phyloP scores from a whole-genome alignment of 2,113 vertebrate genomes.

The Ceuthmochares aereus region DNA sequence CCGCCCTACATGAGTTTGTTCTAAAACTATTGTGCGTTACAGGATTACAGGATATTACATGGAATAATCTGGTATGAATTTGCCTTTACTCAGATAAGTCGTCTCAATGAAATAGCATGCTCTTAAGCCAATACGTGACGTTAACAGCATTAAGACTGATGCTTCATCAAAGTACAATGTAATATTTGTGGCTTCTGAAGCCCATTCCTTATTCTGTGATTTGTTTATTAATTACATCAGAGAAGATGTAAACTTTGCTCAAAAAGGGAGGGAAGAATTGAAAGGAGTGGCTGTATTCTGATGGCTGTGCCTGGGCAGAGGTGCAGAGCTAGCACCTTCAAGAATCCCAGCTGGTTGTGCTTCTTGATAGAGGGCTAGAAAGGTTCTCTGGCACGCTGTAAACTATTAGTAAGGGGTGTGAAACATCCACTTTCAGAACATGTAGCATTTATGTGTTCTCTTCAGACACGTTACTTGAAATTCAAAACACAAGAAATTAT shows the following conservation, averaged over 20 bases:
- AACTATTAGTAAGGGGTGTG: neutral
- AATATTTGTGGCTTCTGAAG: neutral
- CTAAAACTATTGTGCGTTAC: neutral
- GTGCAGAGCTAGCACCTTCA: neutral
- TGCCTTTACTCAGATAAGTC: neutral
- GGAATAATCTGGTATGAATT: neutral
- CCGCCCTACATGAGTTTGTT: neutral
- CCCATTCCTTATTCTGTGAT: neutral
- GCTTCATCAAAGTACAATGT: neutral
- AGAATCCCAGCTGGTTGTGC: neutral
- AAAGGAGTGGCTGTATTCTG: neutral
- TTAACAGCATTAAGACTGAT: neutral
- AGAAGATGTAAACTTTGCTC: neutral
- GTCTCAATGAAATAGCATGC: neutral
- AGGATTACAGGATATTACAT: neutral
- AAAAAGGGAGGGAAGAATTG: neutral
- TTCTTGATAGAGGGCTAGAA: neutral
- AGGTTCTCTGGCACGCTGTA: rapidly evolving
- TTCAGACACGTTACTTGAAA: neutral
- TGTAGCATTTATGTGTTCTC: neutral
- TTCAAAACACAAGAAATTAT: neutral
- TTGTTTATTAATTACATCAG: neutral
- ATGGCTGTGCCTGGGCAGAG: neutral
- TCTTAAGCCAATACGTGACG: neutral
- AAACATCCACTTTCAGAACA: neutral